phyloP scores from a whole-genome alignment of 1,140 invertebrate species.

The Belonocnema kinseyi region DNA sequence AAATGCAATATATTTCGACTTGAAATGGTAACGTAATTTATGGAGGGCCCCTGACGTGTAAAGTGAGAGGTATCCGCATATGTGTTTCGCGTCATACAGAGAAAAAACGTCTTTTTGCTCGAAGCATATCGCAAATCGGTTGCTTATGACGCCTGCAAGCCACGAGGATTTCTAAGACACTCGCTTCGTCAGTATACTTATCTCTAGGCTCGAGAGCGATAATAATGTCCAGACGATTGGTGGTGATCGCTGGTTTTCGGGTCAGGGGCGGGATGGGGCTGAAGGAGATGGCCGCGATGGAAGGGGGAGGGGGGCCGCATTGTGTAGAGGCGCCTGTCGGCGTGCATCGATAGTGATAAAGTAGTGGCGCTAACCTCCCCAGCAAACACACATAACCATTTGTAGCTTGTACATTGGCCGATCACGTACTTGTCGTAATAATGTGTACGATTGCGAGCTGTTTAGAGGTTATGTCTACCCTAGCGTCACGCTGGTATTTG shows the following conservation, averaged over 20 bases:
- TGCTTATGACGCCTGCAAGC: conserved; percentile 10
- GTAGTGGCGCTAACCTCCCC: conserved; percentile 10
- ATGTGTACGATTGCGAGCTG: background rate
- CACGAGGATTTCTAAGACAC: conserved; percentile 1
- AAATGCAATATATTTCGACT: no score
- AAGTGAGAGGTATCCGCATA: background rate
- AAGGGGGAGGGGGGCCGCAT: background rate
- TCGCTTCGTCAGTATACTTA: conserved; percentile 3
- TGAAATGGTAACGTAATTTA: no score
- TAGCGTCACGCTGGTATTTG: conserved; percentile 10
- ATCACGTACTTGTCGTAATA: background rate
- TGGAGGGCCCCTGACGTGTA: no score
- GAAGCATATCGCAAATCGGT: conserved; percentile 16
- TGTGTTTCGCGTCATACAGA: background rate
- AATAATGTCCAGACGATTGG: conserved; percentile 27
- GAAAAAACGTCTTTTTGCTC: background rate
- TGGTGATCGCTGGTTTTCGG: conserved; percentile 10
- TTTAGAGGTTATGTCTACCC: background rate
- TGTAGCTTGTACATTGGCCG: background rate
- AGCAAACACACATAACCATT: conserved; percentile 18
- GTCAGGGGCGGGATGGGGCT: conserved; percentile 25
- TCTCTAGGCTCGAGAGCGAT: background rate
- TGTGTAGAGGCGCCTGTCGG: conserved; percentile 22
- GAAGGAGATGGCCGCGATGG: background rate
- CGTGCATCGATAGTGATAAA: conserved; percentile 25